Percentiles rank a stretch among this genome's conserved stretches.
phyloP scores from a whole-genome alignment of 2,113 vertebrate genomes.

The Proteles cristata region DNA sequence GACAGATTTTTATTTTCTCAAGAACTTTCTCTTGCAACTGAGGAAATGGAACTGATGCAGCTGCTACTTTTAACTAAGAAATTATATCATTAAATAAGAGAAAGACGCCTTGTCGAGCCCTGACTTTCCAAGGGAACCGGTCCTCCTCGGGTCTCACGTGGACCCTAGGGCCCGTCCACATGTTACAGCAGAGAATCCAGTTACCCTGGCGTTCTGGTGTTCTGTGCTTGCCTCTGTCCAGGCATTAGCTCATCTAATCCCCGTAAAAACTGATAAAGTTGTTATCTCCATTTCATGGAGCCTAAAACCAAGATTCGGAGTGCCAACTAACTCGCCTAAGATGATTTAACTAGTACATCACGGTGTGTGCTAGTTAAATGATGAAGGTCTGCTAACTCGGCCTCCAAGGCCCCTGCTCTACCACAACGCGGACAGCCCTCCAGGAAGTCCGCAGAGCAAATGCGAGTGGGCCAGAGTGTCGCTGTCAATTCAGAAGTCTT shows the following conservation, averaged over 20 bases:
- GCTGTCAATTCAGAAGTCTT: background rate
- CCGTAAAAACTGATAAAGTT: background rate
- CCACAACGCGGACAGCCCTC: rapidly evolving
- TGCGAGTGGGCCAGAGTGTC: background rate
- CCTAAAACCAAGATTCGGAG: background rate
- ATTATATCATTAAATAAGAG: conserved; percentile 54
- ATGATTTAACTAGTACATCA: background rate
- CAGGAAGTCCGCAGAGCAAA: background rate
- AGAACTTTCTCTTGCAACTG: conserved; percentile 73
- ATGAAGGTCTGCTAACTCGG: background rate
- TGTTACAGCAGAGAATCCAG: conserved; percentile 74
- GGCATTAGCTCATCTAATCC: background rate
- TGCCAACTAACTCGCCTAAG: background rate
- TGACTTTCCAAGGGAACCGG: conserved; percentile 74
- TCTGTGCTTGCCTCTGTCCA: background rate
- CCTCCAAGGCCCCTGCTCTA: background rate
- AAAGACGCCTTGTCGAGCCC: conserved; percentile 64
- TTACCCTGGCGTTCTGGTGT: conserved; percentile 68
- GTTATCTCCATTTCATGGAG: background rate
- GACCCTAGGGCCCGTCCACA: conserved; percentile 65
- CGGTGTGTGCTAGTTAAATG: background rate
- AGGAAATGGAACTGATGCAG: conserved; percentile 57
- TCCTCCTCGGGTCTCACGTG: conserved; percentile 59
- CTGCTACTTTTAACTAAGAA: conserved; percentile 69
- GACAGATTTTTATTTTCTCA: conserved; percentile 77